A percentile compares a stretch with the other conserved stretches of the same genome.
phyloP scores from a whole-genome alignment of 2,113 vertebrate species.

The Chiloscyllium plagiosum region DNA sequence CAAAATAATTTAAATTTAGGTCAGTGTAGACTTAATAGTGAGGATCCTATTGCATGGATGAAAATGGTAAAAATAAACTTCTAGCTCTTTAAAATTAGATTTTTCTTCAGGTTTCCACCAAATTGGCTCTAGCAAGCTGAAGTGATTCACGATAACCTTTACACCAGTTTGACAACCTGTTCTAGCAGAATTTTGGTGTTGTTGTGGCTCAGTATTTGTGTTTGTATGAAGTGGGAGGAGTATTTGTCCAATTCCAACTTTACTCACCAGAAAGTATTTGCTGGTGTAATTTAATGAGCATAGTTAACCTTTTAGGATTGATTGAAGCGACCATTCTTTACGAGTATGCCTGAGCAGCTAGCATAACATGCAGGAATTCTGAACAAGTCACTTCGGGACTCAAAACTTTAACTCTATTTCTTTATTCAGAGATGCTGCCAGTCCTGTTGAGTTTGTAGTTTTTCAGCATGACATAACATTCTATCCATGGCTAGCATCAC shows the following conservation, averaged over 20 bases:
- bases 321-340: background rate
- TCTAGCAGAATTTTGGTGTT: background rate
- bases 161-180: background rate
- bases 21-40: background rate
- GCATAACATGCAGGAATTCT: background rate
- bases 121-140: background rate
- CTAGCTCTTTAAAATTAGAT: background rate
- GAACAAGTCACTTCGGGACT: no score
- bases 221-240: background rate
- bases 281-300: background rate
- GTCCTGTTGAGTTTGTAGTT: no score
- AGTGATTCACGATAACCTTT: background rate
- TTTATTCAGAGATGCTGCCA: no score
- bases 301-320: background rate
- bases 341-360: background rate
- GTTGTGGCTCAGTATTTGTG: background rate
- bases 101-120: background rate
- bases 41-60: background rate
- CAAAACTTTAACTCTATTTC: no score
- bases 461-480: background rate
- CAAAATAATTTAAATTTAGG: conserved; percentile 17
- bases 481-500: background rate
- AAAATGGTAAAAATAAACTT: background rate
- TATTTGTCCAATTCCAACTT: background rate
- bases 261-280: background rate